Evolutionary conservation across 2,888 invertebrate genomes (phyloP).

Genomic region (Agapetus fuscipes): DNA sequence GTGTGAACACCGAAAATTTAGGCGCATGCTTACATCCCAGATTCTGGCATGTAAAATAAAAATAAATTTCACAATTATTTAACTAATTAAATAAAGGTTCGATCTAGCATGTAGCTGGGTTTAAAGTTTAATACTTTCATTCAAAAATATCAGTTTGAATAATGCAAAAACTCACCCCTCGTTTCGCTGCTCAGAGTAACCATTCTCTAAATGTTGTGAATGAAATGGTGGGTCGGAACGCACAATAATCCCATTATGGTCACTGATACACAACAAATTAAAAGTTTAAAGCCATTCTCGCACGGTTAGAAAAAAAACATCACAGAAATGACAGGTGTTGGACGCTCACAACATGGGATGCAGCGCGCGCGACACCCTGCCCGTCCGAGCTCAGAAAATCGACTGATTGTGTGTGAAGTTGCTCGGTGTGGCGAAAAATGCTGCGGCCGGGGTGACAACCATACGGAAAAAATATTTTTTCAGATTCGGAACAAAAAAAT

Average conservation of each 20-base stretch:
- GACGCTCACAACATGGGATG: constrained; percentile 3
- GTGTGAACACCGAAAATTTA: too few relatives aligned
- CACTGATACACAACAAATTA: constrained; percentile 5
- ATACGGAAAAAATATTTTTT: too few relatives aligned
- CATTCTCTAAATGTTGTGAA: constrained; percentile 13
- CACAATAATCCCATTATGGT: constrained; percentile 11
- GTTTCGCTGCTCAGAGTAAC: constrained; percentile 16
- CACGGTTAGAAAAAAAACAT: constrained; percentile 15
- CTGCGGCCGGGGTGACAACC: too few relatives aligned
- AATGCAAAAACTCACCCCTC: constrained; percentile 15
- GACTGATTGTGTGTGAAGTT: constrained; percentile 4
- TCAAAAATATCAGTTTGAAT: constrained; percentile 9
- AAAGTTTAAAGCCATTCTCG: constrained; percentile 9
- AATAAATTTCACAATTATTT: too few relatives aligned
- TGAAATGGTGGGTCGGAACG: constrained; percentile 13
- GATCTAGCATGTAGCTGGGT: too few relatives aligned
- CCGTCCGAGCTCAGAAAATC: constrained; percentile 5
- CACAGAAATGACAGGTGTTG: constrained; percentile 13
- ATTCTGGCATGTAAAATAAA: too few relatives aligned
- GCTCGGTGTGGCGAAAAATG: constrained; percentile 4
- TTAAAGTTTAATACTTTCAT: constrained; percentile 5
- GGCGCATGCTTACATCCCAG: too few relatives aligned
- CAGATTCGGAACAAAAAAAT: too few relatives aligned
- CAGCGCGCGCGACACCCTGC: constrained; percentile 2
- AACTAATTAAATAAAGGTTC: too few relatives aligned